phyloP scores from a whole-genome alignment of 2,888 invertebrate genomes.

The Idaea aversata region DNA sequence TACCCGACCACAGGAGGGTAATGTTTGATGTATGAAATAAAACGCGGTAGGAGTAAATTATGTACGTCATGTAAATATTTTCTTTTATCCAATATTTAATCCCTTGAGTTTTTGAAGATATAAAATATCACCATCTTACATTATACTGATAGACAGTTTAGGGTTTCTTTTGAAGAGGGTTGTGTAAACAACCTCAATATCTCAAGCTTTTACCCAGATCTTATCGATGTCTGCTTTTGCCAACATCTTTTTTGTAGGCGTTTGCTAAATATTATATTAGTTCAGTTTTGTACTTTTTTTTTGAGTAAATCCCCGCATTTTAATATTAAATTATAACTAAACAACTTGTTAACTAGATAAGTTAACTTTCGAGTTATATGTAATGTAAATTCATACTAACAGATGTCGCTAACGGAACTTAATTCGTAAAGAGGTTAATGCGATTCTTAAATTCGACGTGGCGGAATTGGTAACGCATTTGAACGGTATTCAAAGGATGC shows the following conservation, averaged over 20 bases:
- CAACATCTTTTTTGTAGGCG: slow-evolving; percentile 11
- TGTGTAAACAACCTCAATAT: slow-evolving; percentile 34
- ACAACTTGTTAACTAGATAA: too few species aligned
- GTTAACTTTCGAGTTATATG: too few species aligned
- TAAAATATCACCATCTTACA: slow-evolving; percentile 19
- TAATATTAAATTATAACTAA: too few species aligned
- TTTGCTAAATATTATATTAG: slow-evolving; percentile 2
- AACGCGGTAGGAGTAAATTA: neutral
- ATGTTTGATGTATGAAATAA: neutral
- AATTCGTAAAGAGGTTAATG: too few species aligned
- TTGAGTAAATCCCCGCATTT: too few species aligned
- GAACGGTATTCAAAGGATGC: too few species aligned
- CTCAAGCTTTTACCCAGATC: slow-evolving; percentile 32
- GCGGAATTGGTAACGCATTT: too few species aligned
- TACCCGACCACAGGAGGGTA: neutral
- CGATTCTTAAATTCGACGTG: too few species aligned
- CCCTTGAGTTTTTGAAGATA: slow-evolving; percentile 14
- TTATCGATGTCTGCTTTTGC: slow-evolving; percentile 37
- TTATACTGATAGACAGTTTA: slow-evolving; percentile 24
- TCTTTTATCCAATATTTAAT: slow-evolving; percentile 3
- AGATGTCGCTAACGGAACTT: too few species aligned
- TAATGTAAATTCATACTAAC: too few species aligned
- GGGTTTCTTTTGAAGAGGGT: slow-evolving; percentile 42
- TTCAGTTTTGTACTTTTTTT: neutral
- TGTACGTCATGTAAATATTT: slow-evolving; percentile 13